A percentile compares a stretch with the other conserved stretches of the same genome.
Evolutionary conservation across 2,797 vertebrate species (phyloP).

Genomic region (Fistularia commersonii): DNA sequence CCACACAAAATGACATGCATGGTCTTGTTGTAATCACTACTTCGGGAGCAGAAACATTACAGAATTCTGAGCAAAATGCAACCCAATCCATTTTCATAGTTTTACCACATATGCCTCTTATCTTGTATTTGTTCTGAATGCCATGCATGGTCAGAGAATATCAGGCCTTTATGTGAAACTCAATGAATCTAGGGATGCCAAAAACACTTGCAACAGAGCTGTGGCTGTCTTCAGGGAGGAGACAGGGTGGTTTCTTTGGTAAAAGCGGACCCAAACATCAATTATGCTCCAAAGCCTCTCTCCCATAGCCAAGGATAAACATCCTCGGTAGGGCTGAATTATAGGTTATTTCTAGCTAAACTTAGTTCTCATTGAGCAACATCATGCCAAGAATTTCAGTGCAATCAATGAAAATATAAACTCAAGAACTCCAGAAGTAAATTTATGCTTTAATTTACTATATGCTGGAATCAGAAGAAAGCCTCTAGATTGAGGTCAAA

Average conservation of each 20-base stretch:
- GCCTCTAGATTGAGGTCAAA: no score
- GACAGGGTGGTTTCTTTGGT: conserved; percentile 66
- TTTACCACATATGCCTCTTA: conserved; percentile 15
- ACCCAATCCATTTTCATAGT: conserved; percentile 23
- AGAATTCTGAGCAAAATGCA: conserved; percentile 26
- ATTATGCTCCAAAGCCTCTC: conserved; percentile 65
- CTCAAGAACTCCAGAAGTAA: conserved; percentile 1
- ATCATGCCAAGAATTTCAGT: conserved; percentile 35
- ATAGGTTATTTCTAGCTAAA: conserved; percentile 70
- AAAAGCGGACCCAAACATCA: conserved; percentile 66
- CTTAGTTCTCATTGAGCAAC: conserved; percentile 41
- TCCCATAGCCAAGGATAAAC: conserved; percentile 68
- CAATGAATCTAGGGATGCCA: conserved; percentile 15
- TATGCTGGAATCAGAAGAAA: no score
- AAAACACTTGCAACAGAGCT: conserved; percentile 9
- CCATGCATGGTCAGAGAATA: conserved; percentile 7
- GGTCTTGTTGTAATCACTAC: conserved; percentile 56
- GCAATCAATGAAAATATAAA: conserved; percentile 38
- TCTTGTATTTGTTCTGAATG: conserved; percentile 3
- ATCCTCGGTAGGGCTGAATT: conserved; percentile 72
- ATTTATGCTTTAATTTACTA: no score
- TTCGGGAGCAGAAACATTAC: conserved; percentile 40
- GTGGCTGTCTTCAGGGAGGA: conserved; percentile 36
- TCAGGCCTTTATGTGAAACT: not conserved
- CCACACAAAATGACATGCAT: conserved; percentile 61